These are phyloP conservation scores for Amyelois transitella DNA, from an alignment of 1,140 invertebrate species.

Conservation along the genomic window DNA sequence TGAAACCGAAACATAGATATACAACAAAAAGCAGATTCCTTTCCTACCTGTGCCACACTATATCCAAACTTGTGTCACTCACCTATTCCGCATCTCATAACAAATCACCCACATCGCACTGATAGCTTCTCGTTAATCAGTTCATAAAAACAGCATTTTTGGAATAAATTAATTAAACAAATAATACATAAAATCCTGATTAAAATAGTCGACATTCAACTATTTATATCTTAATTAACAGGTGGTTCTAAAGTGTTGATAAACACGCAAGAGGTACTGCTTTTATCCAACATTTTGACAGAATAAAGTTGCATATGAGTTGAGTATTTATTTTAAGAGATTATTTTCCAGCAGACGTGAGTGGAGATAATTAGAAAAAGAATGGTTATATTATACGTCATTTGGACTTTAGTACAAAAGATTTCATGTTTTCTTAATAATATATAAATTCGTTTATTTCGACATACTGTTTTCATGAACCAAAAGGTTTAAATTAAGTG, in stretches of 20 bases:
- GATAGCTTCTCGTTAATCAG: slow-evolving; percentile 7
- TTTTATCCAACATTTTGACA: no score
- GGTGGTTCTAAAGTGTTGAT: no score
- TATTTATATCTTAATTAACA: no score
- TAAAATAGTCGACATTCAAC: no score
- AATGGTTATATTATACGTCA: no score
- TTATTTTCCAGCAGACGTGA: no score
- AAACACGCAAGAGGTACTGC: no score
- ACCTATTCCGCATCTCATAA: slow-evolving; percentile 33
- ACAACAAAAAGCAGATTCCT: slow-evolving; percentile 27
- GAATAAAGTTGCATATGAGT: no score
- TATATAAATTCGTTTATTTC: neutral
- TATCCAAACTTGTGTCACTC: slow-evolving; percentile 71
- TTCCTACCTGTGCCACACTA: slow-evolving; percentile 71
- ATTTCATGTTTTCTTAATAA: no score
- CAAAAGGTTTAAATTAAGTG: slow-evolving; percentile 1
- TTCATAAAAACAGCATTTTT: slow-evolving; percentile 2
- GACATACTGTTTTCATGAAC: neutral
- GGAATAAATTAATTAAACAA: slow-evolving; percentile 9
- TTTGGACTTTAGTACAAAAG: no score
- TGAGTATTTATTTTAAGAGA: no score
- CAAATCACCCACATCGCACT: slow-evolving; percentile 11
- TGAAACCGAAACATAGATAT: slow-evolving; percentile 17
- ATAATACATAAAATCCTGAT: neutral
- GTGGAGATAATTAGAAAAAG: no score